phyloP scores from a whole-genome alignment of 1,140 invertebrate species.

The Zaprionus vittiger region DNA sequence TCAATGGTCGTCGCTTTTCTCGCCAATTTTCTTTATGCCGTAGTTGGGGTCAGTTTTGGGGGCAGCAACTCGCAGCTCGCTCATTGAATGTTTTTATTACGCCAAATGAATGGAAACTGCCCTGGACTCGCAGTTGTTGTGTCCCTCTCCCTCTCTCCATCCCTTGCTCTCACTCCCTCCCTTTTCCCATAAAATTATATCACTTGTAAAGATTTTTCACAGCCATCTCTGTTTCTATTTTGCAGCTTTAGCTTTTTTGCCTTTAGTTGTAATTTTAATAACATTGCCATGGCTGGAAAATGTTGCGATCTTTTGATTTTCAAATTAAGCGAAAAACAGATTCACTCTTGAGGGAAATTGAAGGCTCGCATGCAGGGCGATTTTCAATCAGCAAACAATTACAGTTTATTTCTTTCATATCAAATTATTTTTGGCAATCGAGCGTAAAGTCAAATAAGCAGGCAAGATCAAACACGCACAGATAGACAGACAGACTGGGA shows the following conservation, averaged over 20 bases:
- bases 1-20: conserved; percentile 81
- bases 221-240: conserved; percentile 10
- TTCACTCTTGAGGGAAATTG: conserved; percentile 30
- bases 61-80: conserved; percentile 32
- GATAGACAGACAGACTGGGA: conserved; percentile 49
- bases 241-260: conserved; percentile 15
- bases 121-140: conserved; percentile 28
- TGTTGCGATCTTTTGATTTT: conserved; percentile 24
- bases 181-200: conserved; percentile 57
- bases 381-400: conserved; percentile 78
- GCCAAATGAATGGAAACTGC: conserved; percentile 67
- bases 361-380: conserved; percentile 8
- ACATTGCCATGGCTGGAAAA: conserved; percentile 35
- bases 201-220: conserved; percentile 50
- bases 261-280: conserved; percentile 63
- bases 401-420: conserved; percentile 81
- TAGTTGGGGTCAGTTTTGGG: conserved; percentile 57
- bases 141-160: not conserved
- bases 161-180: conserved; percentile 2
- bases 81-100: conserved; percentile 82
- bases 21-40: conserved; percentile 79
- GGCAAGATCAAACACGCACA: conserved; percentile 43
- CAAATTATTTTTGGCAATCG: conserved; percentile 82
- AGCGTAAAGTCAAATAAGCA: conserved; percentile 80
- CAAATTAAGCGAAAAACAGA: conserved; percentile 18